Conservation (phyloP, 2,888 invertebrate genomes). For the Epirrhoe tristata region DNA sequence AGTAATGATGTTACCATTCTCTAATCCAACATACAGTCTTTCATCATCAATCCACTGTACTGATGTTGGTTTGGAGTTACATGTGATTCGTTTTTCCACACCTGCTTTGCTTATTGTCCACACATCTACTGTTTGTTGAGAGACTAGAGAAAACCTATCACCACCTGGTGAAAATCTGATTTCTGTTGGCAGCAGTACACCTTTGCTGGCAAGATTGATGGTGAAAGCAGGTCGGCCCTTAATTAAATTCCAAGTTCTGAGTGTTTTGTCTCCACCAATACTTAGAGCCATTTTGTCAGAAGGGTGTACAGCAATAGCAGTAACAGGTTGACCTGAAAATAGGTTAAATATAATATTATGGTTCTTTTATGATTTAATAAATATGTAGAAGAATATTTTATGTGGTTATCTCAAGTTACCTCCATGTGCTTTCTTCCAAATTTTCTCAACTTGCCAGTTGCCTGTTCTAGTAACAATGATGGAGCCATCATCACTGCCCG, state of each 20-base stretch:
- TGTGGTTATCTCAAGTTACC: conserved; percentile 70
- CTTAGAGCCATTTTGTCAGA: conserved; percentile 95
- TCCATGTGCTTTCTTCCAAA: conserved; percentile 93
- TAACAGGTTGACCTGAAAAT: conserved; percentile 86
- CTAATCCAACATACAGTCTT: conserved; percentile 89
- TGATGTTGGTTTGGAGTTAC: conserved; percentile 89
- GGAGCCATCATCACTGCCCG: conserved; percentile 93
- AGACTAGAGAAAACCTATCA: conserved; percentile 90
- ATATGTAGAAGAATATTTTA: background rate
- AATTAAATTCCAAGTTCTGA: conserved; percentile 97
- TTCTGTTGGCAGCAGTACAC: conserved; percentile 79
- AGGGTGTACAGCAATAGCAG: conserved; percentile 93
- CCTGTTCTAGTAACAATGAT: conserved; percentile 92
- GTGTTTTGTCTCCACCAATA: conserved; percentile 92
- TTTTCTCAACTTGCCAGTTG: conserved; percentile 94
- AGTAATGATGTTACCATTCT: conserved; percentile 89
- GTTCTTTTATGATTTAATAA: background rate
- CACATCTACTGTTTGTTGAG: conserved; percentile 90
- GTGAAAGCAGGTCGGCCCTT: conserved; percentile 96
- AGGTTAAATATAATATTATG: background rate
- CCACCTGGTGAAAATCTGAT: conserved; percentile 92
- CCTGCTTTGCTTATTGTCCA: conserved; percentile 93
- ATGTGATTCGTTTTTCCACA: conserved; percentile 87
- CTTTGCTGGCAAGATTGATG: conserved; percentile 92
- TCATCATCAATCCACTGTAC: conserved; percentile 89